These are phyloP conservation scores for Lutraria rhynchaena DNA, from an alignment of 1,140 invertebrate genomes.

Conservation along the genomic window DNA sequence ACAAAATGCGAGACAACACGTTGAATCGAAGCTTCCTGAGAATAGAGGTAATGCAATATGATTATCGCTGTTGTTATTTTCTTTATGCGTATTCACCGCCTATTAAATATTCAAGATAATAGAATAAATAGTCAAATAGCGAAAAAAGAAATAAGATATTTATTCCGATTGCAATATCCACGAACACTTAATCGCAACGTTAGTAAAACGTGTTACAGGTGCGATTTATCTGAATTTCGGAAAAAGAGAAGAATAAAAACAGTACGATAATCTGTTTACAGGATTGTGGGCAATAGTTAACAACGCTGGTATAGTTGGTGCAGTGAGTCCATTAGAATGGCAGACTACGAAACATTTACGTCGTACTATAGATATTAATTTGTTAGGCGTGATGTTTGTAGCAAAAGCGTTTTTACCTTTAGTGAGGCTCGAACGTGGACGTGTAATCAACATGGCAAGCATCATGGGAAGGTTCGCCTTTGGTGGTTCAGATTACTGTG, in stretches of 20 bases:
- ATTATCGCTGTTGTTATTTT: no score
- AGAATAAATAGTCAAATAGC: no score
- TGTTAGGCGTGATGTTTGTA: conserved; percentile 65
- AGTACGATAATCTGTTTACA: conserved; percentile 52
- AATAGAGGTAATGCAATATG: conserved; percentile 37
- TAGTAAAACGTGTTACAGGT: no score
- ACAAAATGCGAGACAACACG: not conserved
- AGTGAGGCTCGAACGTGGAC: conserved; percentile 58
- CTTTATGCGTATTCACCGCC: no score
- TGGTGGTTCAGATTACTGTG: conserved; percentile 56
- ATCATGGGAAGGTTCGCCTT: conserved; percentile 60
- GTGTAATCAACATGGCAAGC: conserved; percentile 69
- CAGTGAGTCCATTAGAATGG: conserved; percentile 55
- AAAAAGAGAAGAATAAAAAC: no score
- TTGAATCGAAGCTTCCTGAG: conserved; percentile 15
- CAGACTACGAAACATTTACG: conserved; percentile 62
- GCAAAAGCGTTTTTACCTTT: conserved; percentile 68
- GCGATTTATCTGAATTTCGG: no score
- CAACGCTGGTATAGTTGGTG: conserved; percentile 67
- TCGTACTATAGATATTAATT: conserved; percentile 56
- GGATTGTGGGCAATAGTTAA: conserved; percentile 73
- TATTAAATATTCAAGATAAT: no score
- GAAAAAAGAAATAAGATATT: no score
- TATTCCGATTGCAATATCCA: no score
- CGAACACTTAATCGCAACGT: no score